Evolutionary conservation across 2,797 vertebrate species (phyloP), one percentile per base, ranked within the genome.

Genomic region (Falco concolor): DNA sequence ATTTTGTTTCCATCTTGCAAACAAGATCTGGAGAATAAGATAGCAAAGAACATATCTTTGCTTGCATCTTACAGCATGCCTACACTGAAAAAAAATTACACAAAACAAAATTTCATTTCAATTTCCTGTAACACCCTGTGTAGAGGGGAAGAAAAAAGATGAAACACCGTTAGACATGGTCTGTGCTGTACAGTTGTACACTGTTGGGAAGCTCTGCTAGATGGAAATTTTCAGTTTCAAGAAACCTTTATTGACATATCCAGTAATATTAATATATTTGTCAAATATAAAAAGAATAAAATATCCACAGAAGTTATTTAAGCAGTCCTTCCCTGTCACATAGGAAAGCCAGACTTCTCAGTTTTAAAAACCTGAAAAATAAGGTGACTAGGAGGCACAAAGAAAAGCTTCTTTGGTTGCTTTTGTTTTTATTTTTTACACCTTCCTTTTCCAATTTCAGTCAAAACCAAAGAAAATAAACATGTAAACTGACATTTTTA

Each of bases 1-100:
- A 84, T 84, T 91, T 86, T 91, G 63, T 89, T 91, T 94, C 80
- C n/a, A 34, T 70, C 63, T 74, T 79, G 32, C 77, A 90, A 93
- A 94, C 49, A 89, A 92, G 72, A 89, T 78, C 69, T 73, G 64
- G 25, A 61, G 69, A 94, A 87, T 50, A 74, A 80, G 64, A 70
- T 19, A 60, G n/a, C 23, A 87, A 82, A 90, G 56, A 79, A 73
- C 6, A 2, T 70, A 89, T 82, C 76, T 87, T 32, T 91, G 12
- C 42, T 84, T 65, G 17, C 40, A 78, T 85, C 53, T 89, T 65
- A 74, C 8, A 65, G 89, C 16, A 54, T 54, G 36, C 7, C 24
- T 61, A 73, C 38, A 18, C 18, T n/a, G 65, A 40, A 75, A 89
- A 89, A 63, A 88, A 82, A 60, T 7, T 30, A 67, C 18, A 45